These are phyloP conservation scores for Cydia pomonella DNA, from an alignment of 1,140 invertebrate genomes.

Conservation along the genomic window DNA sequence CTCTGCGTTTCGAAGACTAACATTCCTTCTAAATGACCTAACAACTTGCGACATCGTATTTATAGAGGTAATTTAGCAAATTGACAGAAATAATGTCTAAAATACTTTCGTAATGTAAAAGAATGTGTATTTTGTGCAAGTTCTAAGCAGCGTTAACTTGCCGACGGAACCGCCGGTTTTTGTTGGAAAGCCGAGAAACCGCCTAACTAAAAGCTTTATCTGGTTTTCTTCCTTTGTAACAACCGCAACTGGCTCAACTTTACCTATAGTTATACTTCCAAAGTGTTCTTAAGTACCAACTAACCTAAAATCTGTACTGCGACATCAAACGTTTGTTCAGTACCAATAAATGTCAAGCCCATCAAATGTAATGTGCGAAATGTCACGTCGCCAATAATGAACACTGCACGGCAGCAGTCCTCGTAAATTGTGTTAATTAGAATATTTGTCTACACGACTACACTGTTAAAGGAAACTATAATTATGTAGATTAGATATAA, in stretches of 20 bases:
- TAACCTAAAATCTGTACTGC: not conserved
- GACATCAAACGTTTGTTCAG: conserved; percentile 21
- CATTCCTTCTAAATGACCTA: conserved; percentile 10
- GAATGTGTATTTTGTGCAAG: not conserved
- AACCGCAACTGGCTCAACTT: not conserved
- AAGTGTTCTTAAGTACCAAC: not conserved
- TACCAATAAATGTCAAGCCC: conserved; percentile 21
- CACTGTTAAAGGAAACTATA: conserved; percentile 29
- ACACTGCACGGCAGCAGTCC: conserved; percentile 17
- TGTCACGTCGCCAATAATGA: conserved; percentile 18
- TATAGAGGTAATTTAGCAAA: conserved; percentile 5
- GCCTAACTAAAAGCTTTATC: not conserved
- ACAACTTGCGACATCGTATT: conserved; percentile 11
- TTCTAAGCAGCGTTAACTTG: not conserved
- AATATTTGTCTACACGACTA: conserved; percentile 27
- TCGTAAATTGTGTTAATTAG: conserved; percentile 32
- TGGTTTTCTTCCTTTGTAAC: not conserved
- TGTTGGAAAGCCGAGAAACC: conserved; percentile 12
- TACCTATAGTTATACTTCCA: not conserved
- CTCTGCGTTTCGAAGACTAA: conserved; percentile 7
- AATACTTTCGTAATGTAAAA: not conserved
- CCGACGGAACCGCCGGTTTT: not conserved
- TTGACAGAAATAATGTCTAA: not conserved
- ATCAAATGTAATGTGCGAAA: conserved; percentile 25
- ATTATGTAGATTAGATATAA: conserved; percentile 33